Conservation (phyloP, 2,113 vertebrate genomes). For the Polyodon spathula region DNA sequence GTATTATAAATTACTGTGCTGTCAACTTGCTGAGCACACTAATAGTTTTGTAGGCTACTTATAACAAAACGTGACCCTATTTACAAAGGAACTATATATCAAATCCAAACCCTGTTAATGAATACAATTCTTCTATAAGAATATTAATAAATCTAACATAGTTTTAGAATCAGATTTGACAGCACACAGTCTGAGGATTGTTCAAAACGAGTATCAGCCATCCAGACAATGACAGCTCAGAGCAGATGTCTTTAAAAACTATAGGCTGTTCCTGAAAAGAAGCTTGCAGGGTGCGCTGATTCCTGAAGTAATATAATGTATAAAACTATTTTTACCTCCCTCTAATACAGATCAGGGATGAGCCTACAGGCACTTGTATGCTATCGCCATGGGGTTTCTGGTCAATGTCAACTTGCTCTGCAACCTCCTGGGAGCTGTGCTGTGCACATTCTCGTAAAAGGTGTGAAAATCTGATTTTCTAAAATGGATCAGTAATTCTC, state of each 20-base stretch:
- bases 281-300: constrained; percentile 1
- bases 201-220: constrained; percentile 20
- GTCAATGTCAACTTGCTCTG: constrained; percentile 83
- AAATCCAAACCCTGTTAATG: too few species aligned
- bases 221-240: constrained; percentile 16
- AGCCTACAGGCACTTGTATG: constrained; percentile 48
- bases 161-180: constrained; percentile 16
- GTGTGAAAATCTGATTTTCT: constrained; percentile 99
- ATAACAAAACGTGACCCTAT: too few species aligned
- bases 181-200: constrained; percentile 17
- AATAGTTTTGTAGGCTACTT: too few species aligned
- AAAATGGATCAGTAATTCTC: constrained; percentile 99
- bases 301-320: constrained; percentile 33
- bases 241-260: constrained; percentile 10
- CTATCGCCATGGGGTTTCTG: constrained; percentile 53
- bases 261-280: constrained; percentile 9
- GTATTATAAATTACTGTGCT: too few species aligned
- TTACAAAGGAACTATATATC: too few species aligned
- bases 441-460: constrained; percentile 83
- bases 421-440: constrained; percentile 66
- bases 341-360: constrained; percentile 62
- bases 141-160: constrained; percentile 12
- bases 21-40: too few species aligned
- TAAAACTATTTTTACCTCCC: constrained; percentile 64
- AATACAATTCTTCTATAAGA: too few species aligned